A percentile compares a stretch with the other conserved stretches of the same genome.
phyloP scores from a whole-genome alignment of 2,888 invertebrate genomes.

The Dusona sp. region DNA sequence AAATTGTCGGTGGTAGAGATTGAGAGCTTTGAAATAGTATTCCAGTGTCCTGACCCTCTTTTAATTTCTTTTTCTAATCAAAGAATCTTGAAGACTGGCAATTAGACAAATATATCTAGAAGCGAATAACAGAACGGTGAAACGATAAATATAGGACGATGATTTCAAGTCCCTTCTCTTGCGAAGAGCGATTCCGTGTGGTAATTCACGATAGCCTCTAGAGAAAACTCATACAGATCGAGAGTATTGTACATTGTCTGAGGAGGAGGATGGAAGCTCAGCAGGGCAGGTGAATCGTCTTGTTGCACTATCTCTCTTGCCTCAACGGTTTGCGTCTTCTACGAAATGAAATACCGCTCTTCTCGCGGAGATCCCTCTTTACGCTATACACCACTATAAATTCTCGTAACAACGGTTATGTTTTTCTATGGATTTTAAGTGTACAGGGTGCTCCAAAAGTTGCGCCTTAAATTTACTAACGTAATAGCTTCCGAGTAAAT shows the following conservation, averaged over 20 bases:
- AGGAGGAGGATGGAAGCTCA: slow-evolving; percentile 10
- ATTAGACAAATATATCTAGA: slow-evolving; percentile 6
- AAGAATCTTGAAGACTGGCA: neutral
- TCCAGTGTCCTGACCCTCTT: neutral
- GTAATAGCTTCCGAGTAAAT: neutral
- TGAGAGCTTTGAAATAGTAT: neutral
- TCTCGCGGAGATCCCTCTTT: slow-evolving; percentile 27
- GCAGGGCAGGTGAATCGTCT: slow-evolving; percentile 46
- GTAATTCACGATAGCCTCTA: slow-evolving; percentile 8
- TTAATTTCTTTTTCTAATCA: slow-evolving; percentile 14
- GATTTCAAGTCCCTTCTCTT: slow-evolving; percentile 11
- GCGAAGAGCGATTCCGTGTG: neutral
- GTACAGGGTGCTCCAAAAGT: neutral
- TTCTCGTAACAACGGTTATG: slow-evolving; percentile 63
- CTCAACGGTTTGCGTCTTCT: slow-evolving; percentile 55
- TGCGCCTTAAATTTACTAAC: neutral
- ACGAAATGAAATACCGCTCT: slow-evolving; percentile 67
- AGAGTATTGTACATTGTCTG: slow-evolving; percentile 31
- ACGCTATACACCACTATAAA: slow-evolving; percentile 37
- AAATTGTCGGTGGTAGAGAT: neutral
- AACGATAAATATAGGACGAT: slow-evolving; percentile 4
- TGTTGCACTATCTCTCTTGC: slow-evolving; percentile 27
- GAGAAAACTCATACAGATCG: slow-evolving; percentile 10
- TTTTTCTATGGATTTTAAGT: slow-evolving; percentile 35
- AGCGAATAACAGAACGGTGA: neutral